Evolutionary conservation across 1,140 invertebrate species (phyloP), one percentile per base, ranked within the genome.

Genomic region (Penaeus chinensis): DNA sequence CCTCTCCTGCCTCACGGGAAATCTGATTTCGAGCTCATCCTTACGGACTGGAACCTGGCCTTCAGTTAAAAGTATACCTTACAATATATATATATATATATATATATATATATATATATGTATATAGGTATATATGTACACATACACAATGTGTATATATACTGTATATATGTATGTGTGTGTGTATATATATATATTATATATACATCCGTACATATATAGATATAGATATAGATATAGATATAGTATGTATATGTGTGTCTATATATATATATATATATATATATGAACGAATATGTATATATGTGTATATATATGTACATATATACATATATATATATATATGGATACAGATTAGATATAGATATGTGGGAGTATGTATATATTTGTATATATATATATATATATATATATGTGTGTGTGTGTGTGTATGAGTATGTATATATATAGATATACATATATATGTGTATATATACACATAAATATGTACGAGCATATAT

Each of bases 381-480:
- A 77, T 37, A 24, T 77, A 77, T 24, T 8, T 77, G 13, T 77
- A n/a, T 37, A 77, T n/a, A 37, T 77, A 77, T 77, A 77, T 77
- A 77, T 77, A 32, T 77, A 47, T 80, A 80, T 80, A 80, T 80
- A 80, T 80, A 60, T 80, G 61, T 60, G 61, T 80, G 61, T 80
- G 61, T 80, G 61, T 80, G 61, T 80, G 61, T 80, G 61, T 80
- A 80, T 80, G 61, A 5, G 61, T 80, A 80, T 80, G 61, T 80
- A 61, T 80, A 80, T 80, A 80, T 80, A 80, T 61, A 80, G 61
- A 80, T 80, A 80, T 80, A 80, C 61, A 80, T 80, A 80, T 80
- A 60, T 80, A 80, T 80, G 61, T 80, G 61, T 80, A 80, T 80
- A 60, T 80, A 60, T 60, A 80, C 61, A 60, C 61, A 60, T 80